Evolutionary conservation across 2,113 vertebrate genomes (phyloP), one percentile per base, ranked within the genome.

Genomic region (Tetrax tetrax): DNA sequence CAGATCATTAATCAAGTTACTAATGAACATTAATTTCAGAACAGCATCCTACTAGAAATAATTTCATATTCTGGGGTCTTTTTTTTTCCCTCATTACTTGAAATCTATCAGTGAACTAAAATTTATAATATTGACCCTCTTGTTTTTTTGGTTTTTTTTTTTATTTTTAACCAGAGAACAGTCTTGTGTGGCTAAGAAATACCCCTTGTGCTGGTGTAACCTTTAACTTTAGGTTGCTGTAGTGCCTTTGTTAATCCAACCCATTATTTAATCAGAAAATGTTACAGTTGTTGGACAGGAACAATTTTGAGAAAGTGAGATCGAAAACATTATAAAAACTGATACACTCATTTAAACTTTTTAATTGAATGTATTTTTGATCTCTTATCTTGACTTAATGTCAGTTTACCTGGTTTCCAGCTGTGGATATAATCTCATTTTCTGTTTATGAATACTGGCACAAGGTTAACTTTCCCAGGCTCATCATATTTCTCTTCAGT

Each of bases 1-100:
- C 93, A 92, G 86, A 69, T 68, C 87, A 83, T 94, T 93, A 94
- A 95, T 97, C 90, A 83, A 50, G 24, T 76, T 79, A 56, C 66
- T 94, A 95, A 94, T 31, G 61, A 96, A 53, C 61, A 76, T 71
- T 85, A 43, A 38, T 92, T 95, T 92, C 90, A 79, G 75, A 92
- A 76, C 59, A 83, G 66, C 48, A 71, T 85, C 57, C 78, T 71
- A 87, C 48, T 72, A 50, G 74, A 91, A 94, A 90, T 85, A 76
- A 84, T 97, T 90, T 38, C 6, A 51, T 53, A 80, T 92, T 74
- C 64, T 33, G 37, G 27, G 20, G 63, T 61, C 45, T 79, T 23
- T 72, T 84, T 50, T 51, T 48, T 9, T 33, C 35, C 48, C 70
- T 91, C 70, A 29, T 79, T 94, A 60, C 85, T 80, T 88, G 59